Base-by-base conservation (phyloP, 2,113 vertebrate species). In the Labeo catla region DNA sequence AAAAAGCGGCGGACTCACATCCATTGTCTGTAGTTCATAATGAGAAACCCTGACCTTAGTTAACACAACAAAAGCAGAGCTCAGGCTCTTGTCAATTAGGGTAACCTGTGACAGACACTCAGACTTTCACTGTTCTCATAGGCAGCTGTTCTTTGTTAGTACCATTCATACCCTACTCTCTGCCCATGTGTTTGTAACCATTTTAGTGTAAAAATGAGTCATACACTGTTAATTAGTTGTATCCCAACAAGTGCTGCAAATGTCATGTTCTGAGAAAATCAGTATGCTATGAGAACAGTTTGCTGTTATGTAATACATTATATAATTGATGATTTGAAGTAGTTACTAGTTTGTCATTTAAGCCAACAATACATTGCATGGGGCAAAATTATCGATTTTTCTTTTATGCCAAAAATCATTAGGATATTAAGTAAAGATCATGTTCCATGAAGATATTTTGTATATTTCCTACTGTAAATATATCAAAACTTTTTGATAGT, bases 41-140 rank as follows among this genome's bases (percentile, higher is more conserved):
- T 10, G 68, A 76, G 45, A 81, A 86, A 81, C 83, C 79, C 91
- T 91, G 88, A 91, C 76, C 89, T 88, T 78, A 63, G 77, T 93
- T 89, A 88, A 81, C 91, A 92, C 88, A 89, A 90, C 88, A 93
- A 90, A 81, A 80, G 82, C 76, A 87, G 84, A 83, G 83, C 65
- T 70, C 86, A 81, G 13, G 76, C 73, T 47, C 36, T 28, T 63
- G 89, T 90, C 85, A 89, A 52, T 83, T 84, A 61, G 72, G 78
- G 61, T 79, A 43, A 84, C 61, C 86, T 34, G 19, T 68, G 65
- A 68, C 65, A 36, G 13, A 16, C 21, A 13, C 61, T 39, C 84
- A 45, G 61, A 34, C 78, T 36, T 39, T 52, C 45, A 9, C 76
- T 78, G 34, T 8, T 70, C 66, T 70, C 66, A 39, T 34, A 65